These are phyloP conservation scores for Carcharodon carcharias DNA, from an alignment of 2,797 vertebrate species.

Conservation along the genomic window DNA sequence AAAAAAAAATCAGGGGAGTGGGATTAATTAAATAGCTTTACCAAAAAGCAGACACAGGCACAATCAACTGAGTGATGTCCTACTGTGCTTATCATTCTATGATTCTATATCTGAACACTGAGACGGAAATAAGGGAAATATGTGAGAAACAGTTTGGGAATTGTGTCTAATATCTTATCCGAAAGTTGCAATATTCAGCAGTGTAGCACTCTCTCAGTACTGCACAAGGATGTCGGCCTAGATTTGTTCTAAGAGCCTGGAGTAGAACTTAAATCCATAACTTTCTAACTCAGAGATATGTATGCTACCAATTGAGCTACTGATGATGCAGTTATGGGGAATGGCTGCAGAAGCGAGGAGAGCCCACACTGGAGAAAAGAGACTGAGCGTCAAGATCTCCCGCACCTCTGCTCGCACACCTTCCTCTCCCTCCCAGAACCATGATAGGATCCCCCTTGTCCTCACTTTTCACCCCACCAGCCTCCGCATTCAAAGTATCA, in stretches of 20 bases:
- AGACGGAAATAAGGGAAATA: background rate
- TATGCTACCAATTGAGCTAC: background rate
- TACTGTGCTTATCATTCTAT: background rate
- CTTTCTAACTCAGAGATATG: background rate
- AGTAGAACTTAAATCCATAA: background rate
- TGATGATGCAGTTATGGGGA: background rate
- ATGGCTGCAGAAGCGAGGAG: background rate
- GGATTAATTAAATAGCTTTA: background rate
- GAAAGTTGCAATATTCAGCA: background rate
- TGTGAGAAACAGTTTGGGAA: background rate
- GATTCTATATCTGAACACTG: background rate
- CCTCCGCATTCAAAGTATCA: too few species aligned
- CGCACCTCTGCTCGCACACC: too few species aligned
- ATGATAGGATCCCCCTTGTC: too few species aligned
- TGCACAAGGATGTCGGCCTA: background rate
- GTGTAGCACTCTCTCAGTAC: background rate
- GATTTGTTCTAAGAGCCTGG: background rate
- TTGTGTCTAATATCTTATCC: background rate
- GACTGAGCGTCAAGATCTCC: background rate
- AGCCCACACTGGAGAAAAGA: background rate
- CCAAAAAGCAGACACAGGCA: background rate
- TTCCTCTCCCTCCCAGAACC: too few species aligned
- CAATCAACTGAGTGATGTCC: background rate
- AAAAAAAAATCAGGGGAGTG: background rate
- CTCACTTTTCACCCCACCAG: too few species aligned